Conservation (phyloP, 2,113 vertebrate species). For the Caretta caretta region DNA sequence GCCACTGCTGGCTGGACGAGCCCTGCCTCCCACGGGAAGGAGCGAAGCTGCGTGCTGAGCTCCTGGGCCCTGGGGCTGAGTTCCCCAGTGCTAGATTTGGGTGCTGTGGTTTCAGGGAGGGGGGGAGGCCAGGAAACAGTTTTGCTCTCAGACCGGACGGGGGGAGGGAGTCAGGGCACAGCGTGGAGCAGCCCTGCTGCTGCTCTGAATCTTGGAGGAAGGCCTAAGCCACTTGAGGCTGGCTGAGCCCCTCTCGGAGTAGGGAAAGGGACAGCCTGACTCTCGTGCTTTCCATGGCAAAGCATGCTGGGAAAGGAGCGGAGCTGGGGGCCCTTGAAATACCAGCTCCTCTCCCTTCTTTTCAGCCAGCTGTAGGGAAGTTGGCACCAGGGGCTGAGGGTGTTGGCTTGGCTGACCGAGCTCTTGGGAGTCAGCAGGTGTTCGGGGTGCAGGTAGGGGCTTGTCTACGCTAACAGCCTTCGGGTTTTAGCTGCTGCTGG, state of each 20-base stretch:
- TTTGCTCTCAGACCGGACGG: no score
- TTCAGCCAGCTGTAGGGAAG: background rate
- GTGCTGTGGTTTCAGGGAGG: background rate
- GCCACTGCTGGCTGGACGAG: no score
- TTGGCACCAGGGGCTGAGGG: no score
- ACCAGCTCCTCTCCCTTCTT: background rate
- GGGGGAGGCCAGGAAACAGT: no score
- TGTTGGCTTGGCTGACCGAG: background rate
- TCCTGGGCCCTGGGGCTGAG: background rate
- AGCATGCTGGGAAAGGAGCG: background rate
- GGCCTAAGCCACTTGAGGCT: background rate
- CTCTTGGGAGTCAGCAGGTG: background rate
- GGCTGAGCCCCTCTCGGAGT: background rate
- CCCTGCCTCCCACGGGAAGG: no score
- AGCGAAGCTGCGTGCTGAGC: no score
- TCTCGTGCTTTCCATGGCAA: background rate
- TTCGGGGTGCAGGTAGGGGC: background rate
- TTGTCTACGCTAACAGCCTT: no score
- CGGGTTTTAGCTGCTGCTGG: no score
- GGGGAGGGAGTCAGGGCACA: no score
- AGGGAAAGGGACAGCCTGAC: background rate
- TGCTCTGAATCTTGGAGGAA: background rate
- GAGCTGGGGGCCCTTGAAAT: fast-evolving
- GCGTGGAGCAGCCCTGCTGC: background rate
- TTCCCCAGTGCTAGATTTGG: no score